phyloP scores from a whole-genome alignment of 2,113 vertebrate species.

The Australoheros scitulus region DNA sequence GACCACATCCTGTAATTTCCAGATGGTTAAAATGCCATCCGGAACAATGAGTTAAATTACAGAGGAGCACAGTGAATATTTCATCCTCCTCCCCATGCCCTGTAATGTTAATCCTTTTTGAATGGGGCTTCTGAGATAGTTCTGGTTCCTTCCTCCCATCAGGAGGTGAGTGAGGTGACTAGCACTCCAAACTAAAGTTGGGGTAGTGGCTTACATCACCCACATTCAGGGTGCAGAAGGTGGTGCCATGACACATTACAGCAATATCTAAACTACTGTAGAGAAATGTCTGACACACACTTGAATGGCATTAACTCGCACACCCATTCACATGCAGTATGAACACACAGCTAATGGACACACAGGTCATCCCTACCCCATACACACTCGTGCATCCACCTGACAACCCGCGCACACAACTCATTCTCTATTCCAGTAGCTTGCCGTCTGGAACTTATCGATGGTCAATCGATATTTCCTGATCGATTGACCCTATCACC shows the following conservation, averaged over 20 bases:
- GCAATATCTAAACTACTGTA: conserved; percentile 8
- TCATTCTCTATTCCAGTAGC: conserved; percentile 66
- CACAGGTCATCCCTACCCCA: background rate
- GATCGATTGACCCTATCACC: conserved; percentile 74
- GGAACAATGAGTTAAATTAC: conserved; percentile 27
- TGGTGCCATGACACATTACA: conserved; percentile 34
- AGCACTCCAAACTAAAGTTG: background rate
- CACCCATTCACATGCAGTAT: background rate
- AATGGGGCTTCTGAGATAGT: background rate
- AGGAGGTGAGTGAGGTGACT: background rate
- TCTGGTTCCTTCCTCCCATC: conserved; percentile 6
- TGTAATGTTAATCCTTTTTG: conserved; percentile 13
- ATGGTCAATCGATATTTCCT: conserved; percentile 70
- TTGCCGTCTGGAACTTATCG: conserved; percentile 71
- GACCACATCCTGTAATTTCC: conserved; percentile 30
- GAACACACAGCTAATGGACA: conserved; percentile 22
- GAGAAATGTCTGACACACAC: conserved; percentile 32
- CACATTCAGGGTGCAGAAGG: background rate
- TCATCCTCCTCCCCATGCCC: background rate
- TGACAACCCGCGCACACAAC: background rate
- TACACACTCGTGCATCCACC: background rate
- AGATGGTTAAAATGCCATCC: conserved; percentile 20
- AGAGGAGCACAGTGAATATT: conserved; percentile 4
- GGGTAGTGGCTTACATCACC: conserved; percentile 14
- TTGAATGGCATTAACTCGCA: background rate